Percentiles rank a stretch among this genome's conserved stretches.
phyloP scores from a whole-genome alignment of 1,140 invertebrate species.

The Tachypleus tridentatus region DNA sequence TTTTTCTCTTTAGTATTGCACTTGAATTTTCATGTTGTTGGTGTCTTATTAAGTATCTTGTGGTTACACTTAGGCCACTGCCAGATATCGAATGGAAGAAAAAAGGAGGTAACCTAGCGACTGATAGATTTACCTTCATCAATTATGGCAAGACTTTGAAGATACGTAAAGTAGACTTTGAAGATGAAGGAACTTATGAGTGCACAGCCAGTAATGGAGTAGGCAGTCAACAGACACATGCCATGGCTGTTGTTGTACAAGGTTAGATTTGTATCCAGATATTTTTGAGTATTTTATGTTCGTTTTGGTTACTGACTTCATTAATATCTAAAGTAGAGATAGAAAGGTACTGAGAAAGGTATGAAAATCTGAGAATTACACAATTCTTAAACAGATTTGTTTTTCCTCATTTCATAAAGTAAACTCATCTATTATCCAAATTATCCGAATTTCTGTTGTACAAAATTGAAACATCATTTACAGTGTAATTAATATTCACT shows the following conservation, averaged over 20 bases:
- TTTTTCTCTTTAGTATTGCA: too few species aligned
- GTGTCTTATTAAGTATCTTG: not conserved
- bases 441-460: too few species aligned
- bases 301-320: not conserved
- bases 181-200: conserved; percentile 75
- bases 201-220: conserved; percentile 86
- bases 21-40: too few species aligned
- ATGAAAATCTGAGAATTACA: too few species aligned
- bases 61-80: conserved; percentile 28
- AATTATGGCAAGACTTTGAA: conserved; percentile 87
- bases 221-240: conserved; percentile 65
- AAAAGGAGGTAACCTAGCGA: conserved; percentile 41
- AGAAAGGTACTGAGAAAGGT: too few species aligned
- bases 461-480: too few species aligned
- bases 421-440: too few species aligned
- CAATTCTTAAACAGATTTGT: too few species aligned
- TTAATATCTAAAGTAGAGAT: too few species aligned
- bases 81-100: conserved; percentile 59
- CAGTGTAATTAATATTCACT: too few species aligned
- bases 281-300: not conserved
- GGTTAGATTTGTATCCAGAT: conserved; percentile 7
- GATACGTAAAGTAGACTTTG: conserved; percentile 69
- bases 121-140: conserved; percentile 55
- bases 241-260: conserved; percentile 64
- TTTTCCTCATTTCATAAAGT: too few species aligned